phyloP scores from a whole-genome alignment of 1,140 invertebrate species.

The Andrena cerasifolii region DNA sequence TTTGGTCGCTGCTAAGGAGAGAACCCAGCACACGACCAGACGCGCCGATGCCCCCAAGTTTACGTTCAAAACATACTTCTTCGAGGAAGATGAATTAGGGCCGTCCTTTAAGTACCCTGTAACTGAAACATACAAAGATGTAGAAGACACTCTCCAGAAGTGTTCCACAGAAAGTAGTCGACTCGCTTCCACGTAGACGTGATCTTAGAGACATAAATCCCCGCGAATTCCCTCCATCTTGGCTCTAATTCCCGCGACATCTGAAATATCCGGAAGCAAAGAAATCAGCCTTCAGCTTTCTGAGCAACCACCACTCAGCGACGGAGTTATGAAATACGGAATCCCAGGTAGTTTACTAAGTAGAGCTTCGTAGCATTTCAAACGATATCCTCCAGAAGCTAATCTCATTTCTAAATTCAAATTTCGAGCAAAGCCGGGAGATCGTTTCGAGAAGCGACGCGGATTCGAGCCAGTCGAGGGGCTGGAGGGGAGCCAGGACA shows the following conservation, averaged over 20 bases:
- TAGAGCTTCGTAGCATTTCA: no score
- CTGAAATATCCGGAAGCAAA: no score
- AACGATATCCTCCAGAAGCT: background rate
- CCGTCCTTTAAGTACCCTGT: conserved; percentile 54
- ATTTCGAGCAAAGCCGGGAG: background rate
- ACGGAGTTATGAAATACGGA: no score
- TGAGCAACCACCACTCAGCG: no score
- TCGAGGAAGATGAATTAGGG: conserved; percentile 46
- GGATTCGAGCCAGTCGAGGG: background rate
- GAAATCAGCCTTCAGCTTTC: no score
- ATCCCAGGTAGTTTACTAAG: no score
- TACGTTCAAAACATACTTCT: conserved; percentile 44
- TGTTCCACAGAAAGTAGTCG: background rate
- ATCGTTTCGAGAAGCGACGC: background rate
- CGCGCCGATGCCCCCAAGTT: conserved; percentile 10
- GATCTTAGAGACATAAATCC: background rate
- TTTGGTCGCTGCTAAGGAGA: conserved; percentile 51
- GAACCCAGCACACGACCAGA: conserved; percentile 37
- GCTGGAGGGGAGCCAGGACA: conserved; percentile 31
- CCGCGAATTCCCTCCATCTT: no score
- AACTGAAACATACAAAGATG: conserved; percentile 30
- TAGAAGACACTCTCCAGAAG: conserved; percentile 3
- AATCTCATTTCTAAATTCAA: conserved; percentile 28
- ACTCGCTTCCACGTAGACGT: background rate
- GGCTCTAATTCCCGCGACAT: no score